Base-by-base conservation (phyloP, 2,113 vertebrate species). In the Microcebus griseorufus region DNA sequence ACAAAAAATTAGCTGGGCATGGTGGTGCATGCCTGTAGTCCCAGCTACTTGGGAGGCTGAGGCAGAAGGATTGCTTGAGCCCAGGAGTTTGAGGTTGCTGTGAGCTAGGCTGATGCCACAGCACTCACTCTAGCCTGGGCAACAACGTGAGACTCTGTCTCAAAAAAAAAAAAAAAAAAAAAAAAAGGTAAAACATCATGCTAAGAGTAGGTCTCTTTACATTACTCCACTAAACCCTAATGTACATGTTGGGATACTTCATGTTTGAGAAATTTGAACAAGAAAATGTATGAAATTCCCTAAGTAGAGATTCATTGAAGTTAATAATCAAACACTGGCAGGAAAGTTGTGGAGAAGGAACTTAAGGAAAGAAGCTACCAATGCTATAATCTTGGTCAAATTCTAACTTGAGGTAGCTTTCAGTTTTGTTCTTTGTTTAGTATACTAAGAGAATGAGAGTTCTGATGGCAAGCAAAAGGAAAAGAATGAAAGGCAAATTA, bases 381-480 rank as follows among this genome's bases (percentile, higher is more conserved):
- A 17, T 85, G 58, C 39, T 72, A 72, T 2, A 62, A 45, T 81
- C 45, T 72, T 65, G 53, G 70, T 75, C 39, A 83, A 85, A 94
- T 60, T 91, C 13, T 22, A 92, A 32, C 55, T 89, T 90, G 48
- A 85, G 6, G 67, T 80, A 79, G 39, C 45, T 83, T 91, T 73
- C 58, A 51, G 80, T 88, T 94, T 93, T 85, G 78, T 22, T 93
- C 32, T 94, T 96, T 25, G 58, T 53, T 85, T 94, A 81, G 60
- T 58, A n/a, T 14, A 89, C 32, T 27, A 85, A 92, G 32, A 87
- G 53, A 94, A 81, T 51, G 37, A 87, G 53, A 75, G 70, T 80
- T 96, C 64, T 55, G 13, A 81, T 29, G 55, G 23, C 27, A 90
- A 55, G 58, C n/a, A 65, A 88, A 55, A 94, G 29, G 69, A 82